phyloP scores from a whole-genome alignment of 2,113 vertebrate genomes.

The Rafetus swinhoei region DNA sequence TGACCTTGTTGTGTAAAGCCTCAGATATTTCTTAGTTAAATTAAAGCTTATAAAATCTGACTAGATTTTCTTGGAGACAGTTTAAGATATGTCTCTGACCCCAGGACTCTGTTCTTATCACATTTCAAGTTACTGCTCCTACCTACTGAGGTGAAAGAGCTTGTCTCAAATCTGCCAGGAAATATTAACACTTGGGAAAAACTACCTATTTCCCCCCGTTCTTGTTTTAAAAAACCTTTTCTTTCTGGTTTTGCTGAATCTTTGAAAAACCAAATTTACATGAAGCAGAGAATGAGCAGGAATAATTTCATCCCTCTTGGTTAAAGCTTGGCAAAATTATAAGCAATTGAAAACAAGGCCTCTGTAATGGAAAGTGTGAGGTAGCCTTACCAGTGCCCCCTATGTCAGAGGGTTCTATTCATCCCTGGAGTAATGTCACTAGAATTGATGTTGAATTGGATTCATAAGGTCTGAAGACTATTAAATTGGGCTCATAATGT shows the following conservation, averaged over 20 bases:
- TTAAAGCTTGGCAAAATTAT: conserved; percentile 50
- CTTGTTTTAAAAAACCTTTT: conserved; percentile 43
- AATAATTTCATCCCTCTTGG: neutral
- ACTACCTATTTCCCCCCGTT: conserved; percentile 43
- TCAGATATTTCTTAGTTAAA: neutral
- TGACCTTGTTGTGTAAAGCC: neutral
- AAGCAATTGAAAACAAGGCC: conserved; percentile 47
- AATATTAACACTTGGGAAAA: conserved; percentile 1
- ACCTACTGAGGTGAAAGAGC: neutral
- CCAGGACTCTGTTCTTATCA: neutral
- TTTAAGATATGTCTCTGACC: neutral
- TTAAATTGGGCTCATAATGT: neutral
- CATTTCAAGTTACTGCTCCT: conserved; percentile 14
- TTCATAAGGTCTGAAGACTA: conserved; percentile 26
- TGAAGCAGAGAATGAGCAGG: conserved; percentile 17
- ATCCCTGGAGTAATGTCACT: neutral
- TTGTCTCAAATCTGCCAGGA: conserved; percentile 24
- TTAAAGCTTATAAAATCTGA: neutral
- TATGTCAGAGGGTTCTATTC: conserved; percentile 5
- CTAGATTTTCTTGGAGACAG: neutral
- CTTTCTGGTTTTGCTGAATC: conserved; percentile 28
- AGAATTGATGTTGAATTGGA: conserved; percentile 26
- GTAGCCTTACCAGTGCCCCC: conserved; percentile 43
- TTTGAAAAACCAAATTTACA: conserved; percentile 22
- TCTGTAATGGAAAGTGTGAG: conserved; percentile 42